These are phyloP conservation scores for Plusia festucae DNA, from an alignment of 2,888 invertebrate species.

Conservation along the genomic window DNA sequence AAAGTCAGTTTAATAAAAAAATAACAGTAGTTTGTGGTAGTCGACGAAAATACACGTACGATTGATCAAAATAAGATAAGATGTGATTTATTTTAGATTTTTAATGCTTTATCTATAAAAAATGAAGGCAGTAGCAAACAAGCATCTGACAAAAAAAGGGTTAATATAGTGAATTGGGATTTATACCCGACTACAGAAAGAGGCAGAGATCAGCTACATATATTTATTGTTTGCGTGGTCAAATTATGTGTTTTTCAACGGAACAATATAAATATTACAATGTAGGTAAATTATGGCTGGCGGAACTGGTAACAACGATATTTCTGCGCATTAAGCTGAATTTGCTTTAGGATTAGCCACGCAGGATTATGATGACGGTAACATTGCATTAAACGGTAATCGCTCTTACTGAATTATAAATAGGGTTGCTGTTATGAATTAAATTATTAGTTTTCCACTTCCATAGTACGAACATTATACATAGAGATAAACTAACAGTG, in stretches of 20 bases:
- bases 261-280: too few species aligned
- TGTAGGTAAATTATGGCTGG: conserved; percentile 27
- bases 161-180: too few species aligned
- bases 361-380: conserved; percentile 47
- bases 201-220: too few species aligned
- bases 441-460: conserved; percentile 23
- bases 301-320: conserved; percentile 37
- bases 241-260: too few species aligned
- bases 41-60: background rate
- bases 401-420: conserved; percentile 39
- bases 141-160: too few species aligned
- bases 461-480: background rate
- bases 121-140: too few species aligned
- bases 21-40: too few species aligned
- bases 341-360: conserved; percentile 48
- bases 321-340: conserved; percentile 47
- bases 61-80: background rate
- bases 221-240: too few species aligned
- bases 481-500: background rate
- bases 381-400: conserved; percentile 45
- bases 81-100: background rate
- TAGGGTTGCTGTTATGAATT: conserved; percentile 21
- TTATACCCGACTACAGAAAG: too few species aligned
- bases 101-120: conserved; percentile 11
- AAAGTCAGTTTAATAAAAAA: too few species aligned